Percentiles rank a stretch among this genome's conserved stretches.
These are phyloP conservation scores for Halcyon leucocephala DNA, from an alignment of 2,797 vertebrate genomes.

Conservation along the genomic window DNA sequence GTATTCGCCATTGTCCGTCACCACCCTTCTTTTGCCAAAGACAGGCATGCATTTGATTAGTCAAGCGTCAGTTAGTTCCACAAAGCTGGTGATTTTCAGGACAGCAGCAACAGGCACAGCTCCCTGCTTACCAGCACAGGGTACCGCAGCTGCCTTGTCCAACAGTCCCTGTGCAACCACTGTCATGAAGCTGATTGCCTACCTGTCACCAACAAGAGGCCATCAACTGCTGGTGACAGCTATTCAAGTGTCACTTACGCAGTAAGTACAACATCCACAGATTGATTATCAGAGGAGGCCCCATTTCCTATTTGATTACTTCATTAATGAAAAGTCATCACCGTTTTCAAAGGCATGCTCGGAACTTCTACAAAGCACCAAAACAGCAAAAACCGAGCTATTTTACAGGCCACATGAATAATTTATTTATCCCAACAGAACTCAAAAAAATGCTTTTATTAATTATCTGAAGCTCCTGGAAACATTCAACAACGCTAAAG, in stretches of 20 bases:
- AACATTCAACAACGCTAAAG: background rate
- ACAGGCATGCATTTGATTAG: background rate
- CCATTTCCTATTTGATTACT: background rate
- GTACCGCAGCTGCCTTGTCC: fast-evolving
- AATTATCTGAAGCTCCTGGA: background rate
- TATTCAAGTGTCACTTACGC: fast-evolving
- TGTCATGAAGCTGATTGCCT: background rate
- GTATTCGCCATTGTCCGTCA: background rate
- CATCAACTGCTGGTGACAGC: background rate
- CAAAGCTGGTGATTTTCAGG: background rate
- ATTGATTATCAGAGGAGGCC: background rate
- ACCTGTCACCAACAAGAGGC: background rate
- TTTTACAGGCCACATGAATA: background rate
- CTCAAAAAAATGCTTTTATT: background rate
- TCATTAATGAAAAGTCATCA: background rate
- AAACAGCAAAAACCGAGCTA: background rate
- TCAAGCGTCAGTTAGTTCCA: background rate
- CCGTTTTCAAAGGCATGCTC: background rate
- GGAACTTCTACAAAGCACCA: background rate
- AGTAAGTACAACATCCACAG: background rate
- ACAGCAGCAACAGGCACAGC: background rate
- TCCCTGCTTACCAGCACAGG: background rate
- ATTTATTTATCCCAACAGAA: background rate
- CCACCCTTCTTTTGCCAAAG: background rate
- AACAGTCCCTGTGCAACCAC: fast-evolving